Evolutionary conservation across 2,113 vertebrate species (phyloP), one percentile per base, ranked within the genome.

Genomic region (Hassar affinis): DNA sequence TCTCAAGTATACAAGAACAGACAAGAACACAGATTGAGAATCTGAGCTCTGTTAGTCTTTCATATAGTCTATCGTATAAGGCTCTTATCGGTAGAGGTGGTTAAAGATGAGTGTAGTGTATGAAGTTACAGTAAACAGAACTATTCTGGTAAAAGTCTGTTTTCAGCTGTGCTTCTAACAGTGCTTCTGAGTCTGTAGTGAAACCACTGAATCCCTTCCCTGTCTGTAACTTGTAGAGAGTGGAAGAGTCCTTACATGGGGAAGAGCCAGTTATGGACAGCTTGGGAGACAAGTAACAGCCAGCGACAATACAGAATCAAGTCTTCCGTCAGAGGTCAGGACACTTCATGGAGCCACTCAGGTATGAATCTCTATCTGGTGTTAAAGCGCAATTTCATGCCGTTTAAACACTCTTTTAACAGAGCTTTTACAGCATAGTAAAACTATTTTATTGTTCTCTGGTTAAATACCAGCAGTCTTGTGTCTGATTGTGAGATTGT

Each of bases 181-280:
- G n/a, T 62, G n/a, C 27, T 62, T 27, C 4, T 68, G 42, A 68
- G 20, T 2, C 42, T 72, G 4, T n/a, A 47, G 15, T 18, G 15
- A 27, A 30, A 30, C 7, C 6, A 30, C n/a, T 18, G 18, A 1
- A 75, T 52, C 35, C 66, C 66, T 25, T 3, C 9, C 2, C 9
- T 71, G 22, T 86, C 17, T 88, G 89, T 91, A 7, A 88, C 68
- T 95, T 94, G 90, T 88, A 99, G 97, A 95, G 89, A 94, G 91
- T 51, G 94, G 96, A 33, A 94, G 92, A 86, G 92, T 98, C 64
- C 97, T 96, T 86, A 95, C 96, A 12, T 98, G 97, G 97, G 97
- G 97, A 80, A 95, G 97, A 93, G 92, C 89, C 0, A 91, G 95
- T 93, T 98, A 98, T 0, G 96, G 96, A 81, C 97, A 99, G 78